phyloP scores from a whole-genome alignment of 2,797 vertebrate species.

The Ceyx erithaca region DNA sequence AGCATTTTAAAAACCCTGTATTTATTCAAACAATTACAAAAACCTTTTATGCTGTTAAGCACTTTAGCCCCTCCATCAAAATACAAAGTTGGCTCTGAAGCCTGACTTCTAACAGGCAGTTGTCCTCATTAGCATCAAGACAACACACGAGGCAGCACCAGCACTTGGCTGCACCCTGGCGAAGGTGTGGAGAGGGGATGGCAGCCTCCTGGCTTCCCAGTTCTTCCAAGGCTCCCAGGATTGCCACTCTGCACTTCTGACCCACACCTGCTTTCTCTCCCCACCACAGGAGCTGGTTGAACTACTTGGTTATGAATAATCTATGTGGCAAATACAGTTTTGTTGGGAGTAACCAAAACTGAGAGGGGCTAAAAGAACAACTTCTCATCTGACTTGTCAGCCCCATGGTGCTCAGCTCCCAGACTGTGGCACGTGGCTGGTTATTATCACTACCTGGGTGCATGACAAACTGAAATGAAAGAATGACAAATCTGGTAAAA shows the following conservation, averaged over 20 bases:
- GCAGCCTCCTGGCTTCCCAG: not conserved
- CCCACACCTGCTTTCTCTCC: not conserved
- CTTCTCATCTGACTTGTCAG: not conserved
- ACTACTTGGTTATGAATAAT: not conserved
- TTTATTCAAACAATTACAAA: conserved; percentile 69
- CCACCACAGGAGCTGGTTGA: not conserved
- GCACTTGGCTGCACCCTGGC: not conserved
- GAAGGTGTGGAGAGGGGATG: not conserved
- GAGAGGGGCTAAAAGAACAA: not conserved
- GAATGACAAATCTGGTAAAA: not conserved
- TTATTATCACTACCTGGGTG: not conserved
- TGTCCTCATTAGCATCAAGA: conserved; percentile 33
- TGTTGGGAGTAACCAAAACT: not conserved
- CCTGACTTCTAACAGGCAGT: not conserved
- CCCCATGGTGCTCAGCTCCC: not conserved
- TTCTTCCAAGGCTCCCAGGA: not conserved
- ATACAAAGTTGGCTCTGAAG: conserved; percentile 1
- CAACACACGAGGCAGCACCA: not conserved
- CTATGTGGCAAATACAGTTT: not conserved
- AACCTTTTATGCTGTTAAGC: conserved; percentile 48
- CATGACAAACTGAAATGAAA: not conserved
- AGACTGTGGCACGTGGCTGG: not conserved
- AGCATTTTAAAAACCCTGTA: conserved; percentile 46
- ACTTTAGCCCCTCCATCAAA: conserved; percentile 36
- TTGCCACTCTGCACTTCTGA: not conserved